phyloP scores from a whole-genome alignment of 2,888 invertebrate genomes.

The Bruchidius siliquastri region DNA sequence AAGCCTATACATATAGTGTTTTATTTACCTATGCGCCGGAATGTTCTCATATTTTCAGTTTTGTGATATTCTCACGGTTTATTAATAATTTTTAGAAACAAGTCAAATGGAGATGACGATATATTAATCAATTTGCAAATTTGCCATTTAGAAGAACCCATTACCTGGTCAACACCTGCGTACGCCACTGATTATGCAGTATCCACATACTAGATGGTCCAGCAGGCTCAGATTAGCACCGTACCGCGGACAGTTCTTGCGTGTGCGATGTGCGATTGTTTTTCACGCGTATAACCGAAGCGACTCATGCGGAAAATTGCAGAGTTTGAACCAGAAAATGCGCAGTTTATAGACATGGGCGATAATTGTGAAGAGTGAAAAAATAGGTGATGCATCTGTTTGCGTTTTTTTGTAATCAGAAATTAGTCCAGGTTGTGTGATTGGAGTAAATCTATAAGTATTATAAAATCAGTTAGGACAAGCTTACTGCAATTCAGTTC shows the following conservation, averaged over 20 bases:
- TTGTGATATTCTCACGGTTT: too few relatives aligned
- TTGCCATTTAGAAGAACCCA: not conserved
- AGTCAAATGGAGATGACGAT: too few relatives aligned
- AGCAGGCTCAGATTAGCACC: not conserved
- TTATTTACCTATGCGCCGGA: too few relatives aligned
- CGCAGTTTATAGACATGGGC: not conserved
- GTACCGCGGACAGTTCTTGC: not conserved
- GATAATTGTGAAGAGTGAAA: not conserved
- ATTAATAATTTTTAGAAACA: too few relatives aligned
- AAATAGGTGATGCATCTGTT: not conserved
- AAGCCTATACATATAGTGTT: too few relatives aligned
- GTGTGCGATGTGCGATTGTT: not conserved
- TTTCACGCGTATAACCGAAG: not conserved
- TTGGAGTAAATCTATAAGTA: too few relatives aligned
- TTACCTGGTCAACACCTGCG: not conserved
- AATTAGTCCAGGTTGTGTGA: not conserved
- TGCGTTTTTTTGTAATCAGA: not conserved
- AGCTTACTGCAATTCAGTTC: too few relatives aligned
- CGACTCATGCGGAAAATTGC: not conserved
- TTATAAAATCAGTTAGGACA: too few relatives aligned
- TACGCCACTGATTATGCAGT: not conserved
- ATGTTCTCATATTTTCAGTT: too few relatives aligned
- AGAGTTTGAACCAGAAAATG: not conserved
- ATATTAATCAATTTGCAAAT: too few relatives aligned
- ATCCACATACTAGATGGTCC: not conserved